These are phyloP conservation scores for Sylvia borin DNA, from an alignment of 2,797 vertebrate genomes.

Conservation along the genomic window DNA sequence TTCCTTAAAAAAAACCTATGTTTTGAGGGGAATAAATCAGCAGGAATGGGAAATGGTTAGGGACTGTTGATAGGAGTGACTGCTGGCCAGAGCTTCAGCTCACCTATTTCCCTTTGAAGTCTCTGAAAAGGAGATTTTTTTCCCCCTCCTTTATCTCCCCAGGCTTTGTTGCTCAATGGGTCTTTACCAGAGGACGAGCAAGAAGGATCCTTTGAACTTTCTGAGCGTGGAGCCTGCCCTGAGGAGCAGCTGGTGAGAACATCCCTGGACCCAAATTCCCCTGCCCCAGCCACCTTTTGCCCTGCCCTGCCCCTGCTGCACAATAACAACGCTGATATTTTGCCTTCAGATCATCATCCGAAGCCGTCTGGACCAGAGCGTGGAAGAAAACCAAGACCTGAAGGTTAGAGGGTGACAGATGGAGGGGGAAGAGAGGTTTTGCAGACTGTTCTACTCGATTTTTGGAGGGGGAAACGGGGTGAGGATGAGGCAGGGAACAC, in stretches of 20 bases:
- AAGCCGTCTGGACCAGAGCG: conserved; percentile 94
- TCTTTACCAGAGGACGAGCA: conserved; percentile 93
- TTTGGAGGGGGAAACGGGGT: fast-evolving
- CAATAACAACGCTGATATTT: not conserved
- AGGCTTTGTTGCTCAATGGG: conserved; percentile 93
- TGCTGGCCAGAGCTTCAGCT: not conserved
- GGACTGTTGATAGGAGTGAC: not conserved
- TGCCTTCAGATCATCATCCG: conserved; percentile 88
- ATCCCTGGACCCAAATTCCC: not conserved
- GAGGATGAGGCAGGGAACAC: not conserved
- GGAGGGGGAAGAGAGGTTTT: not conserved
- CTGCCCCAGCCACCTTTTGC: not conserved
- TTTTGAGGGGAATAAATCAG: not conserved
- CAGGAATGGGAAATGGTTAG: not conserved
- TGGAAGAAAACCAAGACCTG: conserved; percentile 91
- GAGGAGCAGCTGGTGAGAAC: conserved; percentile 91
- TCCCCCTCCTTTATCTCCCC: not conserved
- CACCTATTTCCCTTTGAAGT: not conserved
- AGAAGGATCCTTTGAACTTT: conserved; percentile 82
- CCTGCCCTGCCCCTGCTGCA: not conserved
- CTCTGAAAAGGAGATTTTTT: not conserved
- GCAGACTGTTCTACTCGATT: not conserved
- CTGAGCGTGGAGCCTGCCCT: conserved; percentile 81
- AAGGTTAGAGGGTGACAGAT: conserved; percentile 81
- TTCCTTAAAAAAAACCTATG: not conserved